Evolutionary conservation across 1,140 invertebrate species (phyloP).

Genomic region (Drosophila nebulosa): DNA sequence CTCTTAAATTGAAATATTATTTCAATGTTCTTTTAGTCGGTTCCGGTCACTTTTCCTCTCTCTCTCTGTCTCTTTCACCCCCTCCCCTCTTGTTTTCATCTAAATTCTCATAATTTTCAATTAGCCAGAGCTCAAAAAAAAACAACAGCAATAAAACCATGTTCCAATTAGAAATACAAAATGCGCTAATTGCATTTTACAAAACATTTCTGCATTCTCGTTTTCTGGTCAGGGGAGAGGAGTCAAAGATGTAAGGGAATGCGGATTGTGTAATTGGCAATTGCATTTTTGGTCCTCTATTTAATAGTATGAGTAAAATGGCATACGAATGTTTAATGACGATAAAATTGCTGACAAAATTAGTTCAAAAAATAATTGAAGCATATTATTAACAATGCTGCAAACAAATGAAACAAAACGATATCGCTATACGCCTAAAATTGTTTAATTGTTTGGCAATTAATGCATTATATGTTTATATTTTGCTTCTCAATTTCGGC

Average conservation of each 20-base stretch:
- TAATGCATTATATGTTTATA: not conserved
- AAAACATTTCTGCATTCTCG: constrained; percentile 41
- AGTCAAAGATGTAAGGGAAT: constrained; percentile 4
- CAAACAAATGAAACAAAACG: not conserved
- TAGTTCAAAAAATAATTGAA: not conserved
- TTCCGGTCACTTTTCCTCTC: no score
- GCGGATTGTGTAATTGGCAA: constrained; percentile 70
- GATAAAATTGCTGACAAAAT: not conserved
- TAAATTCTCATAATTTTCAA: constrained; percentile 31
- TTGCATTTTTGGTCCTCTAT: constrained; percentile 47
- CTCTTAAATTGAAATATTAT: constrained; percentile 1
- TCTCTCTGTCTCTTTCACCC: no score
- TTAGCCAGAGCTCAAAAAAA: constrained; percentile 47
- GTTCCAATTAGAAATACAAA: constrained; percentile 62
- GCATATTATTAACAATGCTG: not conserved
- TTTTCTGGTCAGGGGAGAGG: not conserved
- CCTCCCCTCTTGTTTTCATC: not conserved
- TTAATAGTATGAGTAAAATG: constrained; percentile 38
- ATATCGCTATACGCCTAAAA: not conserved
- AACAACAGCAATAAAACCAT: not conserved
- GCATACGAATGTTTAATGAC: not conserved
- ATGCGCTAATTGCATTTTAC: constrained; percentile 66
- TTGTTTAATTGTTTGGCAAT: not conserved
- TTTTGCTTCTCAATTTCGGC: not conserved
- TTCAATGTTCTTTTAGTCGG: no score